Base-by-base conservation (phyloP, 1,140 invertebrate genomes). In the Sarcophaga peregrina region DNA sequence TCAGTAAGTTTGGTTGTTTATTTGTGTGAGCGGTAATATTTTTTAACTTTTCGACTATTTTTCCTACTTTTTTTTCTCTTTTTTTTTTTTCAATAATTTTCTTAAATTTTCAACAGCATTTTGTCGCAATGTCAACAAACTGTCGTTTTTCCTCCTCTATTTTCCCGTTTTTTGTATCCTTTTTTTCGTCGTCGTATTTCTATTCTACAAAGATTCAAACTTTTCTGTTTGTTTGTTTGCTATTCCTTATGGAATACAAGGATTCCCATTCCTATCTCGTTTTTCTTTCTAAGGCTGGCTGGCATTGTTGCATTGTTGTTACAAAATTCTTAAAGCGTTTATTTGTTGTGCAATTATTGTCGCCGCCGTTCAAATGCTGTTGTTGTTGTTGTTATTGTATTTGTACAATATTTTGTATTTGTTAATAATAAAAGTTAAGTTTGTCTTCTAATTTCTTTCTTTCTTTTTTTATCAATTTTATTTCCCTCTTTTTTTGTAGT, bases 91-190 rank as follows among this genome's bases (percentile, higher is more conserved):
- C 25, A 37, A 37, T 37, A 37, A 68, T 20, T 68, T 20, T 68
- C 17, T 25, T 68, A n/a, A 68, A 68, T 68, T 68, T 68, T 68
- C 62, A 68, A 68, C 62, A 68, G 62, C 62, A 68, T 68, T 68
- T 68, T 68, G 62, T 68, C 62, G 62, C 62, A 68, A 68, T 68
- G 62, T 68, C 62, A 68, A 68, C 62, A 68, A 68, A 68, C 62
- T 68, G n/a, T 68, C 20, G 20, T 68, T 68, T 17, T 37, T 4
- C 25, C 25, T 37, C 25, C 25, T 37, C 25, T 37, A 37, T 37
- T 37, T 37, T 1, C 25, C 25, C 25, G 25, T 37, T 4, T 62
- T 62, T 62, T 68, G n/a, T 25, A 20, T 15, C 1, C 8, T 5
- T 25, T 20, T n/a, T 68, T 68, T 68, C 20, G 6, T 17, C 17